Evolutionary conservation across 1,140 invertebrate genomes (phyloP).

Genomic region (Danaus plexippus): DNA sequence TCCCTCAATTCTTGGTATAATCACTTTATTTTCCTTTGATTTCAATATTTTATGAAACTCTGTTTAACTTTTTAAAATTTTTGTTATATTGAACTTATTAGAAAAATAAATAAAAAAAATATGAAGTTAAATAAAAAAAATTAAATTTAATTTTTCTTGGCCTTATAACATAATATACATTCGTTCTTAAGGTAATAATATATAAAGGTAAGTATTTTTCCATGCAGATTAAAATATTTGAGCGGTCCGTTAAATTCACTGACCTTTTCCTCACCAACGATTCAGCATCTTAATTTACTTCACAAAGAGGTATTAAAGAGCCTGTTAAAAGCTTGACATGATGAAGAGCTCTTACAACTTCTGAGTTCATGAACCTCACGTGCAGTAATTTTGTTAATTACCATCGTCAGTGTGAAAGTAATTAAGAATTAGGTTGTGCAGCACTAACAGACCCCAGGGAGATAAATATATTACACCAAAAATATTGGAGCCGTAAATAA

Average conservation of each 20-base stretch:
- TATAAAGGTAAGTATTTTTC: not conserved
- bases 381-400: conserved; percentile 60
- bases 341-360: conserved; percentile 65
- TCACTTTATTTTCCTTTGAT: too few species aligned
- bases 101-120: too few species aligned
- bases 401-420: conserved; percentile 43
- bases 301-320: conserved; percentile 66
- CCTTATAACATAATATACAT: too few species aligned
- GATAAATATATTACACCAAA: conserved; percentile 13
- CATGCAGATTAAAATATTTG: not conserved
- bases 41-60: too few species aligned
- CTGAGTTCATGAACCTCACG: conserved; percentile 55
- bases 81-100: too few species aligned
- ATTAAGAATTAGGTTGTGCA: conserved; percentile 35
- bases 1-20: too few species aligned
- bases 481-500: conserved; percentile 33
- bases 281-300: conserved; percentile 67
- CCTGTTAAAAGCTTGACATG: conserved; percentile 65
- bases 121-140: too few species aligned
- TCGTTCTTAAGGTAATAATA: too few species aligned
- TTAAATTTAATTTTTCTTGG: too few species aligned
- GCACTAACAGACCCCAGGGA: too few species aligned
- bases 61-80: too few species aligned
- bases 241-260: too few species aligned
- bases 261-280: conserved; percentile 26